These are phyloP conservation scores for Pelmatolapia mariae DNA, from an alignment of 2,113 vertebrate species.

Conservation along the genomic window DNA sequence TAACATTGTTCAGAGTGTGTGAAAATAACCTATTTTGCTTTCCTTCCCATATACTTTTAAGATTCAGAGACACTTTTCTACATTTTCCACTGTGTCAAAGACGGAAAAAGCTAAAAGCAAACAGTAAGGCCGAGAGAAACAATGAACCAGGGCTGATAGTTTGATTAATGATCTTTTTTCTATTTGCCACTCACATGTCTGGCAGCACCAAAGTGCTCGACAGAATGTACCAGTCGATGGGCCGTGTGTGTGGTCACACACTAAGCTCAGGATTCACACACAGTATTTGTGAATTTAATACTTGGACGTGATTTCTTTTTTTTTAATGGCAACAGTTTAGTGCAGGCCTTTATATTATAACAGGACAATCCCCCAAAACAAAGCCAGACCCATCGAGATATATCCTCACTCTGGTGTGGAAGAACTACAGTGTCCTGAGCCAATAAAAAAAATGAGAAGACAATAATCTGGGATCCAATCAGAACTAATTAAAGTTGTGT, in stretches of 20 bases:
- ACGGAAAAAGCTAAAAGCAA: constrained; percentile 1
- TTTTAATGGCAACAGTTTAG: not conserved
- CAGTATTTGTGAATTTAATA: not conserved
- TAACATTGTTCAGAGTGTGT: not conserved
- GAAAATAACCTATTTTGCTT: not conserved
- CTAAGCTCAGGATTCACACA: not conserved
- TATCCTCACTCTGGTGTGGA: not conserved
- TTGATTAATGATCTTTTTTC: constrained; percentile 41
- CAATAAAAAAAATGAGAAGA: not conserved
- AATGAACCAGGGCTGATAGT: not conserved
- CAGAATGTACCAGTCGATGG: not conserved
- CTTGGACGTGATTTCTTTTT: not conserved
- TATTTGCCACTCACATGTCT: constrained; percentile 14
- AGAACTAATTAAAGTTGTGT: not conserved
- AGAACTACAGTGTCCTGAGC: not conserved
- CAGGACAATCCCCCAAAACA: not conserved
- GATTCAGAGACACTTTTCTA: not conserved
- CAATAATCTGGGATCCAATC: not conserved
- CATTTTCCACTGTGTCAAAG: not conserved
- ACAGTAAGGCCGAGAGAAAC: not conserved
- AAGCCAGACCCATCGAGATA: not conserved
- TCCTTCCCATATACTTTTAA: not conserved
- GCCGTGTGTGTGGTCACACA: not conserved
- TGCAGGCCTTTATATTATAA: not conserved
- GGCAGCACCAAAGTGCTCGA: not conserved